Percentiles rank a stretch among this genome's conserved stretches.
Evolutionary conservation across 2,888 invertebrate species (phyloP).

Genomic region (Dermolepida albohirtum): DNA sequence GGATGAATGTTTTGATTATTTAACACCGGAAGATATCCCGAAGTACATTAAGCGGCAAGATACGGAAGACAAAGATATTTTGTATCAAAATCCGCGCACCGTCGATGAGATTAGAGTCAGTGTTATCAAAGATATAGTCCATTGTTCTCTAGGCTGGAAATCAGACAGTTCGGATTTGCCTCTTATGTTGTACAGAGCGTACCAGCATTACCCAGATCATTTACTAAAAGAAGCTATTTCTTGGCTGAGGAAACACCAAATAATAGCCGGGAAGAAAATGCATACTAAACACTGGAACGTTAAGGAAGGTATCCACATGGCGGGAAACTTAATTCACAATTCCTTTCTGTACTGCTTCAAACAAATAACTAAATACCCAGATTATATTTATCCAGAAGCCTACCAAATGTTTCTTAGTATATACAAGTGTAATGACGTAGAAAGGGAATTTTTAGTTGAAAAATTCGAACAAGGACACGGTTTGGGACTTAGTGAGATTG

Average conservation of each 20-base stretch:
- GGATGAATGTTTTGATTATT: constrained; percentile 33
- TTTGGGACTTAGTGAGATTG: constrained; percentile 66
- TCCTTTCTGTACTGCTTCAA: constrained; percentile 56
- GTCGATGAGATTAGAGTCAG: constrained; percentile 68
- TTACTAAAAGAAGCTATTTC: constrained; percentile 71
- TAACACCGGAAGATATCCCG: constrained; percentile 16
- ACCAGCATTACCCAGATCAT: constrained; percentile 78
- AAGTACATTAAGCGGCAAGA: constrained; percentile 15
- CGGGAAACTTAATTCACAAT: constrained; percentile 37
- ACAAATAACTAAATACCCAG: constrained; percentile 65
- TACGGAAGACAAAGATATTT: constrained; percentile 11
- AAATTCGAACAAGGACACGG: constrained; percentile 64
- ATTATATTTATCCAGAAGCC: constrained; percentile 63
- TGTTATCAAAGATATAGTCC: constrained; percentile 71
- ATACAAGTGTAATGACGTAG: constrained; percentile 43
- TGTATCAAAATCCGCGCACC: constrained; percentile 63
- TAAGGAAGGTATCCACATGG: constrained; percentile 54
- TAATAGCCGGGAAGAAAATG: constrained; percentile 69
- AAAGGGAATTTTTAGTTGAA: constrained; percentile 42
- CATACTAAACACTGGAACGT: constrained; percentile 22
- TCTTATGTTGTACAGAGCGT: constrained; percentile 77
- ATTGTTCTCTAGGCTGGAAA: constrained; percentile 74
- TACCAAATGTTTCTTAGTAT: constrained; percentile 51
- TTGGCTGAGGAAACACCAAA: constrained; percentile 70
- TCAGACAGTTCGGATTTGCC: constrained; percentile 74